Evolutionary conservation across 1,140 invertebrate genomes (phyloP).

Genomic region (Agraylea sexmaculata): DNA sequence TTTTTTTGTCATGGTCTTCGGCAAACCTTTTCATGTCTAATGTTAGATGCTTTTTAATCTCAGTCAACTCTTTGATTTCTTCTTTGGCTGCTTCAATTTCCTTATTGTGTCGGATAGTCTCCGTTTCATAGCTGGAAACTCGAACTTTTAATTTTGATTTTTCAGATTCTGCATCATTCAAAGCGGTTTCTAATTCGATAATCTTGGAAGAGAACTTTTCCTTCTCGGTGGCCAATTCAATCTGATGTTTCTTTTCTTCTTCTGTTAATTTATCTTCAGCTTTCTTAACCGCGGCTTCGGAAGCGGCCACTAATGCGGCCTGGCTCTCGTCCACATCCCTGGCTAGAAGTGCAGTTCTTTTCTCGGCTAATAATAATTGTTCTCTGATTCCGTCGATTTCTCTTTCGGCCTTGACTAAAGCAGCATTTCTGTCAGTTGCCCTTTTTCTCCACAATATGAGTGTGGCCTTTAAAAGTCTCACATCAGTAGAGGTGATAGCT

Average conservation of each 20-base stretch:
- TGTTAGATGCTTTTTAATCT: constrained; percentile 16
- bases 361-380: constrained; percentile 70
- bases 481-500: constrained; percentile 36
- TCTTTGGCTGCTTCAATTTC: constrained; percentile 31
- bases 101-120: constrained; percentile 28
- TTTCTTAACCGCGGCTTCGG: constrained; percentile 52
- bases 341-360: constrained; percentile 62
- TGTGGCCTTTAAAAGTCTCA: too few species aligned
- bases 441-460: too few species aligned
- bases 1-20: constrained; percentile 13
- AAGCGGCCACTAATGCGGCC: constrained; percentile 59
- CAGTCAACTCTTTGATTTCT: constrained; percentile 25
- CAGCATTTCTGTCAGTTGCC: too few species aligned
- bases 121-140: constrained; percentile 33
- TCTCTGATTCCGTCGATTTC: constrained; percentile 61
- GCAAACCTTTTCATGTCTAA: constrained; percentile 18
- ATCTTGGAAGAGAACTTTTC: constrained; percentile 48
- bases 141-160: constrained; percentile 48
- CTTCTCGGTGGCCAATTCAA: constrained; percentile 54
- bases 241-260: constrained; percentile 53
- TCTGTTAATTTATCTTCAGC: constrained; percentile 67
- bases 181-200: constrained; percentile 41
- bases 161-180: constrained; percentile 47
- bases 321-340: constrained; percentile 86
- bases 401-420: constrained; percentile 37